These are phyloP conservation scores for Jacana jacana DNA, from an alignment of 2,113 vertebrate genomes.

Conservation along the genomic window DNA sequence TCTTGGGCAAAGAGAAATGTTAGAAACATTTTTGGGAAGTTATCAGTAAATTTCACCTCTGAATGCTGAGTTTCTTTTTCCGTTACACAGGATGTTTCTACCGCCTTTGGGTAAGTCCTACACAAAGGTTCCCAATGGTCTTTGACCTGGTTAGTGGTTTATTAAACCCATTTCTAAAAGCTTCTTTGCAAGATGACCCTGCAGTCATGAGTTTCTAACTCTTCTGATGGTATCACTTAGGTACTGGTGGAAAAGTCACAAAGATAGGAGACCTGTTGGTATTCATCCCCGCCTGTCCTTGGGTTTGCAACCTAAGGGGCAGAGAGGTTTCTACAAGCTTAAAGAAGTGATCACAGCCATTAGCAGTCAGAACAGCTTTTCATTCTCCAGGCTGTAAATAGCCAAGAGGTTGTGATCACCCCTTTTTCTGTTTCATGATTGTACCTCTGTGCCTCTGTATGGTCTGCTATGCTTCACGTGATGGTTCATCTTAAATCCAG, in stretches of 20 bases:
- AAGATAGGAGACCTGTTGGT: neutral
- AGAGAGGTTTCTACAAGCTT: neutral
- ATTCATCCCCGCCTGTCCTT: fast-evolving
- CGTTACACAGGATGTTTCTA: neutral
- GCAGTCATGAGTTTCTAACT: neutral
- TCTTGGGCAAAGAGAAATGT: neutral
- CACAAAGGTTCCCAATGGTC: neutral
- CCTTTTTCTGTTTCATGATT: neutral
- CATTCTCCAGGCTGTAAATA: neutral
- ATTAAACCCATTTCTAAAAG: neutral
- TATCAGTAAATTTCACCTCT: neutral
- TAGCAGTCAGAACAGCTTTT: neutral
- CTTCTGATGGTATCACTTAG: neutral
- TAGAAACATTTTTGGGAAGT: neutral
- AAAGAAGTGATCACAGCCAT: neutral
- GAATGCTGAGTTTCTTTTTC: neutral
- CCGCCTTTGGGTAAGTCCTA: neutral
- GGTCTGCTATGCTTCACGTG: neutral
- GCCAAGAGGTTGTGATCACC: neutral
- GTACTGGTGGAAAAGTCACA: neutral
- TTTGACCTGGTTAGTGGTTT: neutral
- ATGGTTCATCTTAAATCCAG: neutral
- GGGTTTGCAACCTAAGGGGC: neutral
- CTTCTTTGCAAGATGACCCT: neutral
- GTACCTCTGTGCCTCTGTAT: fast-evolving